Conservation (phyloP, 2,888 invertebrate genomes). For the Digitonthophagus gazella region DNA sequence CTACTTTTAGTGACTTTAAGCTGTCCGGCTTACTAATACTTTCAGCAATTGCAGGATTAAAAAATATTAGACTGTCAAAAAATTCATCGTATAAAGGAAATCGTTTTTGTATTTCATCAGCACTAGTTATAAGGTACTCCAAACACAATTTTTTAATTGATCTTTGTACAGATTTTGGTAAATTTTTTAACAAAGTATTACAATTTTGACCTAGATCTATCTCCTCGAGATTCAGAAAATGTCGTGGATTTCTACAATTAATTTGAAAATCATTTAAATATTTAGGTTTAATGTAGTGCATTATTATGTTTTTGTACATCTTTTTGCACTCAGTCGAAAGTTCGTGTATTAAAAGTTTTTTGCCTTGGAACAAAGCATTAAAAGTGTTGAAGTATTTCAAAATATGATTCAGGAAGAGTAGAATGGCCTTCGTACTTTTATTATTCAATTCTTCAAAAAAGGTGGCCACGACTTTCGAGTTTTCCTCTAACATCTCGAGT, state of each 20-base stretch:
- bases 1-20: not conserved
- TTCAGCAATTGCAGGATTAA: not conserved
- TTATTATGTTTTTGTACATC: slow-evolving; percentile 15
- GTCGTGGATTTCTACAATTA: not conserved
- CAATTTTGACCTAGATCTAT: not conserved
- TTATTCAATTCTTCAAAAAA: slow-evolving; percentile 22
- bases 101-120: slow-evolving; percentile 20
- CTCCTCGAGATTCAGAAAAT: not conserved
- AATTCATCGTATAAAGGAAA: slow-evolving; percentile 20
- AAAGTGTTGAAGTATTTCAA: slow-evolving; percentile 18
- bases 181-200: not conserved
- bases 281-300: not conserved
- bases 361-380: slow-evolving; percentile 17
- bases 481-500: slow-evolving; percentile 20
- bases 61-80: slow-evolving; percentile 12
- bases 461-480: slow-evolving; percentile 6
- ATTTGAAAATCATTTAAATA: not conserved
- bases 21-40: not conserved
- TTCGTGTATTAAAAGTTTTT: slow-evolving; percentile 17
- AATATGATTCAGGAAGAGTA: slow-evolving; percentile 17
- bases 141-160: slow-evolving; percentile 15
- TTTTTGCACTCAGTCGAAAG: slow-evolving; percentile 9
- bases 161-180: not conserved
- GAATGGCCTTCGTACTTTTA: slow-evolving; percentile 14
- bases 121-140: slow-evolving; percentile 16